Percentiles rank a stretch among this genome's conserved stretches.
phyloP scores from a whole-genome alignment of 1,140 invertebrate species.

The Plutomurus gul region DNA sequence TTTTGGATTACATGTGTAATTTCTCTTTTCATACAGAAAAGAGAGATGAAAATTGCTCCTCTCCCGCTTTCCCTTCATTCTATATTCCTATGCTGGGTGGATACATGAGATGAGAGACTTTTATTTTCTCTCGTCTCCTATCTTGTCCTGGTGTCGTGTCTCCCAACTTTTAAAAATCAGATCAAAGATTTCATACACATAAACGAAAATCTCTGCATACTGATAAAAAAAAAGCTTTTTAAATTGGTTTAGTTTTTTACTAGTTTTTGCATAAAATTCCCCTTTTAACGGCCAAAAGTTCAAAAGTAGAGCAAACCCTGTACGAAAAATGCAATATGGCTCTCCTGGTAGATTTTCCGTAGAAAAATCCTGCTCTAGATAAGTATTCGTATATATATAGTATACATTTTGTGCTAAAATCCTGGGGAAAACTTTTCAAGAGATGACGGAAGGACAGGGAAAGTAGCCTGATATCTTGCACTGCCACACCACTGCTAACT shows the following conservation, averaged over 20 bases:
- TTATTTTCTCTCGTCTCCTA: neutral
- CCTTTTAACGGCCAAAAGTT: neutral
- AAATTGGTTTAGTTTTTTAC: slow-evolving; percentile 4
- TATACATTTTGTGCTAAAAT: too few relatives aligned
- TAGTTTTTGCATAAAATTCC: neutral
- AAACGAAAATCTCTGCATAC: neutral
- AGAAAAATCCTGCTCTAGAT: too few relatives aligned
- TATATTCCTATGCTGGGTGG: too few relatives aligned
- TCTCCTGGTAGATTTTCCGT: neutral
- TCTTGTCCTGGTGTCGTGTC: neutral
- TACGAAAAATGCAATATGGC: neutral
- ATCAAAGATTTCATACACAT: neutral
- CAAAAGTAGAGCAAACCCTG: neutral
- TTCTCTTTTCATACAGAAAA: neutral
- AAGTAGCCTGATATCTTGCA: too few relatives aligned
- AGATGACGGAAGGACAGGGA: too few relatives aligned
- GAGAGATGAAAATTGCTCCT: neutral
- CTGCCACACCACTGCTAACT: too few relatives aligned
- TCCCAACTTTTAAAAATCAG: neutral
- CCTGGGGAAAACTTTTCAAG: too few relatives aligned
- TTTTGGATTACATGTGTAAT: neutral
- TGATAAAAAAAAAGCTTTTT: too few relatives aligned
- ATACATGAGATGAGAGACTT: too few relatives aligned
- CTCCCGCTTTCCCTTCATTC: neutral
- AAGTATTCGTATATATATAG: too few relatives aligned